Evolutionary conservation across 2,113 vertebrate species (phyloP).

Genomic region (Corythaixoides concolor): DNA sequence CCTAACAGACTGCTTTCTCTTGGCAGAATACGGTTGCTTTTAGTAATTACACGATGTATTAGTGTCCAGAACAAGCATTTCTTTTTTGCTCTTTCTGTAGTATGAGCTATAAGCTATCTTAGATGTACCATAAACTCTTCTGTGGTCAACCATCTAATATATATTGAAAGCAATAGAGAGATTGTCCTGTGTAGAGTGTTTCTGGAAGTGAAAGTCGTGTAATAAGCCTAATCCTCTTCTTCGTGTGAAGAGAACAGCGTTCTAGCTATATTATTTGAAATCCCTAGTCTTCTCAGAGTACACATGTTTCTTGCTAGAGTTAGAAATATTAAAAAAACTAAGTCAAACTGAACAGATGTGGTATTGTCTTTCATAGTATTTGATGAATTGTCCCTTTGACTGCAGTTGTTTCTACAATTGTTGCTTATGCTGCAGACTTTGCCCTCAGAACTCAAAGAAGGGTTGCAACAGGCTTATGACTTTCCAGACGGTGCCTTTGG

Average conservation of each 20-base stretch:
- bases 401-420: not conserved
- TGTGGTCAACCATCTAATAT: not conserved
- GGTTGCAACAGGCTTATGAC: not conserved
- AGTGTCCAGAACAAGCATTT: not conserved
- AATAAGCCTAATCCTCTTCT: not conserved
- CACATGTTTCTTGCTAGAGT: not conserved
- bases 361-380: not conserved
- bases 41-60: not conserved
- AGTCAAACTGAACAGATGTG: not conserved
- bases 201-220: rapidly evolving
- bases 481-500: not conserved
- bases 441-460: not conserved
- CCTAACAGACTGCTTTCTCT: constrained; percentile 3
- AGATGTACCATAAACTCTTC: not conserved
- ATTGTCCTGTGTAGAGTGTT: not conserved
- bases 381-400: not conserved
- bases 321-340: not conserved
- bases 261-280: not conserved
- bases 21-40: not conserved
- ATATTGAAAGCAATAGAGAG: not conserved
- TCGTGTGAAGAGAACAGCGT: not conserved
- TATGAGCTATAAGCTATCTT: not conserved
- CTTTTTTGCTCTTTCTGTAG: not conserved
- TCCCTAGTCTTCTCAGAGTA: not conserved
- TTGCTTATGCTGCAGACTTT: not conserved